Percentiles rank a stretch among this genome's conserved stretches.
Conservation (phyloP, 1,140 invertebrate genomes). For the Idris sp. region DNA sequence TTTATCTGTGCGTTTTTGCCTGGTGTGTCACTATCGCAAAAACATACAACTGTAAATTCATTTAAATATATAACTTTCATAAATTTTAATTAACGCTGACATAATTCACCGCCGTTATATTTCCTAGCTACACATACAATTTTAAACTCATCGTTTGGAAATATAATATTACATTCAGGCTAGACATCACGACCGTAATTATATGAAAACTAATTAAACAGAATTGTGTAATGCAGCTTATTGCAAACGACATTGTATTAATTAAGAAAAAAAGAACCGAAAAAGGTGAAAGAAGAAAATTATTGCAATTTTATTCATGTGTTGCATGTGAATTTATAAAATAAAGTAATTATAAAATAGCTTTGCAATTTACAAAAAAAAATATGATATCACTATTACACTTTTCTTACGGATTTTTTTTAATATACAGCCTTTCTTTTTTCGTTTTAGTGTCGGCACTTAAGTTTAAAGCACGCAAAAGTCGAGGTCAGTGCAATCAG, state of each 20-base stretch:
- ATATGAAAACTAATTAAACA: conserved; percentile 39
- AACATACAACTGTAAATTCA: conserved; percentile 19
- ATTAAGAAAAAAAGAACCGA: conserved; percentile 8
- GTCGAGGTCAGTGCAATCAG: no score
- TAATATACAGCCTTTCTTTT: no score
- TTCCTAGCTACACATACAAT: background rate
- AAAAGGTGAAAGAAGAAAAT: no score
- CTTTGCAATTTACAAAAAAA: no score
- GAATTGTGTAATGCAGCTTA: conserved; percentile 9
- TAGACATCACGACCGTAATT: conserved; percentile 11
- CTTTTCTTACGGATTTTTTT: no score
- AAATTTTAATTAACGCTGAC: conserved; percentile 51
- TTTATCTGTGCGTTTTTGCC: conserved; percentile 46
- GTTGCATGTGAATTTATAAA: no score
- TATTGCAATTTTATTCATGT: no score
- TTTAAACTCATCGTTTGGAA: conserved; percentile 13
- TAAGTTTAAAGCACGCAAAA: no score
- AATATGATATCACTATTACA: no score
- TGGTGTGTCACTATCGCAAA: conserved; percentile 26
- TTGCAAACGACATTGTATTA: conserved; percentile 18
- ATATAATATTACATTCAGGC: conserved; percentile 29
- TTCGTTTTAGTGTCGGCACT: no score
- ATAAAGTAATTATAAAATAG: no score
- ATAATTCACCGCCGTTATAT: conserved; percentile 8
- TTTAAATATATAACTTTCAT: conserved; percentile 53